A percentile compares a stretch with the other conserved stretches of the same genome.
Evolutionary conservation across 2,113 vertebrate genomes (phyloP).

Genomic region (Crotalus viridis): DNA sequence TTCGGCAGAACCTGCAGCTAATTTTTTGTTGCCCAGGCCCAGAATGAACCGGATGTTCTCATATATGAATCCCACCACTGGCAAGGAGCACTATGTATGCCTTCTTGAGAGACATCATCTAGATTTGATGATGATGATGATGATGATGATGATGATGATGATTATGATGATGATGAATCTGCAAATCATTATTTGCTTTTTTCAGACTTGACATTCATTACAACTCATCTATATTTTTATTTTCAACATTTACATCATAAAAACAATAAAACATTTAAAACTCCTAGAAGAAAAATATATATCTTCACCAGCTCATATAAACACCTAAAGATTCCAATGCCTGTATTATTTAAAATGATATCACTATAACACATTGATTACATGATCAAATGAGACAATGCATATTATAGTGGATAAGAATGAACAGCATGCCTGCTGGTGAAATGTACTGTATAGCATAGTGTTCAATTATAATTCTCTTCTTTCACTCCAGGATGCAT

Average conservation of each 20-base stretch:
- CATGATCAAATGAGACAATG: background rate
- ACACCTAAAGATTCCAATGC: background rate
- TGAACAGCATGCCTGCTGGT: slow-evolving; percentile 34
- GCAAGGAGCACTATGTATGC: background rate
- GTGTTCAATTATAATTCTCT: slow-evolving; percentile 35
- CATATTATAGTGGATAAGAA: slow-evolving; percentile 14
- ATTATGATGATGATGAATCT: too few relatives aligned
- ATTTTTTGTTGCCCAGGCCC: too few relatives aligned
- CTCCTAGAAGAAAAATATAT: background rate
- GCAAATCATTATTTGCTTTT: background rate
- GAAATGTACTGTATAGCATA: background rate
- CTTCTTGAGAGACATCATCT: background rate
- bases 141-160: too few relatives aligned
- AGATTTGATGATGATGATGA: background rate
- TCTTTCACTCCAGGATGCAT: slow-evolving; percentile 42
- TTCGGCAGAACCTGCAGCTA: too few relatives aligned
- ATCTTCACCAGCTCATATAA: background rate
- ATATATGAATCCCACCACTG: too few relatives aligned
- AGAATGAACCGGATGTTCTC: too few relatives aligned
- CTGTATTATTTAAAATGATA: background rate
- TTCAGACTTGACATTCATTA: background rate
- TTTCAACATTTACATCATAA: background rate
- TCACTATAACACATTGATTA: slow-evolving; percentile 10
- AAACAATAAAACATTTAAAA: background rate
- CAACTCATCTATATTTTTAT: background rate